phyloP scores from a whole-genome alignment of 2,113 vertebrate species.

The Mionectes macconnelli region DNA sequence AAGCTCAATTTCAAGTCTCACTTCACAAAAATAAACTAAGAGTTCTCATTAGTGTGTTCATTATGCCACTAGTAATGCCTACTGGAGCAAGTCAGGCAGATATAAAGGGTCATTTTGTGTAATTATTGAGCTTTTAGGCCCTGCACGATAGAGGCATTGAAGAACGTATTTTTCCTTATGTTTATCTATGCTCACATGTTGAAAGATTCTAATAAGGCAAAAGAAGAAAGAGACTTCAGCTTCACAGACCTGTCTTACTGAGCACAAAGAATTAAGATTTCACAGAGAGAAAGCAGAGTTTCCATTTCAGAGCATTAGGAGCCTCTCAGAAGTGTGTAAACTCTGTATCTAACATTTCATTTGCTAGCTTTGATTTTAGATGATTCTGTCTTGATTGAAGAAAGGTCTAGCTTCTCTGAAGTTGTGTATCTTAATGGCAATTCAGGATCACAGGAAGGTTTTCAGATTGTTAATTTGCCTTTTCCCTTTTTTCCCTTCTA shows the following conservation, averaged over 20 bases:
- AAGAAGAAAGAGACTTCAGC: neutral
- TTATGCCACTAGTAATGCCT: neutral
- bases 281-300: neutral
- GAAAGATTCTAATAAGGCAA: neutral
- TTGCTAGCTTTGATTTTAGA: slow-evolving; percentile 16
- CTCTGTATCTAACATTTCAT: neutral
- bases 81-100: slow-evolving; percentile 37
- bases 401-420: neutral
- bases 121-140: slow-evolving; percentile 36
- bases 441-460: neutral
- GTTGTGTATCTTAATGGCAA: neutral
- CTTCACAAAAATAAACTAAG: slow-evolving; percentile 15
- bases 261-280: slow-evolving; percentile 4
- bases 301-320: neutral
- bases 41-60: slow-evolving; percentile 30
- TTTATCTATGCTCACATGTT: neutral
- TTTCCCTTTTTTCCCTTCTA: neutral
- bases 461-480: neutral
- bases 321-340: neutral
- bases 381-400: neutral
- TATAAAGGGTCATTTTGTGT: slow-evolving; percentile 49
- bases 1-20: slow-evolving; percentile 30
- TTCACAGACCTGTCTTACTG: neutral
- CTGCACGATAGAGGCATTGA: neutral
- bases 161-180: slow-evolving; percentile 10